Percentiles rank a stretch among this genome's conserved stretches.
These are phyloP conservation scores for Anisognathus igniventris DNA, from an alignment of 2,797 vertebrate species.

Conservation along the genomic window DNA sequence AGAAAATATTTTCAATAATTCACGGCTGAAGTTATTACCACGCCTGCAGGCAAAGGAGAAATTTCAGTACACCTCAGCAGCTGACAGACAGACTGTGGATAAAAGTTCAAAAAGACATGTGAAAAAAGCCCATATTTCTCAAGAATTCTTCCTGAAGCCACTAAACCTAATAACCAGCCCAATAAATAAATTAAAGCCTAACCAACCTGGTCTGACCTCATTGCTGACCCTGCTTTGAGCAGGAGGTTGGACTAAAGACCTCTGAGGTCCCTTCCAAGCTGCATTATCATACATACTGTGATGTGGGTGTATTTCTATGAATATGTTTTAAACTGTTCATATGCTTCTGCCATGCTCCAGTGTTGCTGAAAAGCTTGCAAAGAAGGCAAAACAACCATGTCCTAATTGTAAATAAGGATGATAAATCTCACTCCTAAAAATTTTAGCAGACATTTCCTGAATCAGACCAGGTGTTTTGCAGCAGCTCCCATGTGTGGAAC, in stretches of 20 bases:
- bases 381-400: not conserved
- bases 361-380: not conserved
- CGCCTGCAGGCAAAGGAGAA: not conserved
- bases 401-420: not conserved
- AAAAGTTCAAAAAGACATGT: not conserved
- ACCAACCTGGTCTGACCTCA: not conserved
- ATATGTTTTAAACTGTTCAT: not conserved
- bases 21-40: not conserved
- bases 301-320: not conserved
- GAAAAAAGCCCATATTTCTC: not conserved
- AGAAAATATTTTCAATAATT: slow-evolving; percentile 3
- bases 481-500: not conserved
- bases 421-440: not conserved
- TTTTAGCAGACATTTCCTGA: not conserved
- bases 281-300: not conserved
- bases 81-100: not conserved
- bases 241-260: not conserved
- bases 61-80: not conserved
- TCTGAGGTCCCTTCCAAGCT: not conserved
- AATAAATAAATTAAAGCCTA: slow-evolving; percentile 9
- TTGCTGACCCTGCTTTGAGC: not conserved
- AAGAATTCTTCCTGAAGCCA: not conserved
- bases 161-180: not conserved
- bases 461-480: not conserved
- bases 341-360: not conserved